Evolutionary conservation across 2,797 vertebrate genomes (phyloP).

Genomic region (Lutjanus campechanus): DNA sequence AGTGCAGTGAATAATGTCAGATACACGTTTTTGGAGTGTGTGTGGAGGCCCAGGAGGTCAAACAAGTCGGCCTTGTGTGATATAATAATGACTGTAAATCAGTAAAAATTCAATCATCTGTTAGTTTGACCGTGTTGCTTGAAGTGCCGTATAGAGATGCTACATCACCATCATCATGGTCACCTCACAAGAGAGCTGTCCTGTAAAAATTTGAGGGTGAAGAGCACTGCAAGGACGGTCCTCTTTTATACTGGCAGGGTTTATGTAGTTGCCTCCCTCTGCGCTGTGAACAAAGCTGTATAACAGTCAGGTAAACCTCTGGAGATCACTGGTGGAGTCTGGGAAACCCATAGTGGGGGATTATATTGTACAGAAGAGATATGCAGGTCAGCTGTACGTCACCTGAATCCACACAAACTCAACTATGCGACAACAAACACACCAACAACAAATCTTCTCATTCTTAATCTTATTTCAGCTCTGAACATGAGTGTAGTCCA

Average conservation of each 20-base stretch:
- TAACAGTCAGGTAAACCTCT: constrained; percentile 23
- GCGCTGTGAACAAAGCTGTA: constrained; percentile 15
- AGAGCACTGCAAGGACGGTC: constrained; percentile 31
- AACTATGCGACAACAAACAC: not conserved
- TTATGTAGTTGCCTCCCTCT: constrained; percentile 29
- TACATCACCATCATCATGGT: constrained; percentile 32
- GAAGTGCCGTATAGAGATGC: not conserved
- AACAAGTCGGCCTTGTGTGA: not conserved
- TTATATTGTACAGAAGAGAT: constrained; percentile 11
- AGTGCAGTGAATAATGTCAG: not conserved
- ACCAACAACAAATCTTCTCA: not conserved
- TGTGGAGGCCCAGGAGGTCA: constrained; percentile 3
- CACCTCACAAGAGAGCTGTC: constrained; percentile 41
- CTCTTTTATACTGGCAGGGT: constrained; percentile 9
- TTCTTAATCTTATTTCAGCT: not conserved
- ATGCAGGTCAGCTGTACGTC: not conserved
- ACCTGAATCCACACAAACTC: not conserved
- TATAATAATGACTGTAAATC: not conserved
- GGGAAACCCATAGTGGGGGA: constrained; percentile 1
- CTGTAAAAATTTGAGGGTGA: constrained; percentile 59
- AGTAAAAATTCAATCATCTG: constrained; percentile 15
- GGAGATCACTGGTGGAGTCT: not conserved
- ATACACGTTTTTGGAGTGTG: not conserved
- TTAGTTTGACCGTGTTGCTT: constrained; percentile 8
- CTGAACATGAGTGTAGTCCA: too few relatives aligned